These are phyloP conservation scores for Hydropsyche betteni DNA, from an alignment of 2,888 invertebrate genomes.

Conservation along the genomic window DNA sequence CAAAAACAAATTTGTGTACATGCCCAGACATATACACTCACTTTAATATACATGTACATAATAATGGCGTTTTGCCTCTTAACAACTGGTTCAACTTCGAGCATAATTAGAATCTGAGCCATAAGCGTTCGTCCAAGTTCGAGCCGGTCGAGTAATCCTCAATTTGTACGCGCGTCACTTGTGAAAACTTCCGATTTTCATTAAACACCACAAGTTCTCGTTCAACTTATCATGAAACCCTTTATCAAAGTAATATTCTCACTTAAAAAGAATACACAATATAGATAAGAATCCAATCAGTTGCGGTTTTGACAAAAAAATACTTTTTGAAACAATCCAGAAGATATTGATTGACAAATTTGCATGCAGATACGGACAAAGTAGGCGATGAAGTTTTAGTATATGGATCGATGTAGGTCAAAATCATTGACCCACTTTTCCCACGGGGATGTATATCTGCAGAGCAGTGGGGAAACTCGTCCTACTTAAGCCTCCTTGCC, in stretches of 20 bases:
- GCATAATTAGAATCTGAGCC: slow-evolving; percentile 21
- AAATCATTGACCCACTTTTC: slow-evolving; percentile 31
- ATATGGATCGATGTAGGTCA: slow-evolving; percentile 28
- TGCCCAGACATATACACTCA: too few relatives aligned
- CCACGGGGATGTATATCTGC: neutral
- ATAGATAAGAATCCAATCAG: too few relatives aligned
- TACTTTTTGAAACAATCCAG: too few relatives aligned
- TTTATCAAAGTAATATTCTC: neutral
- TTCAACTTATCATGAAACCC: neutral
- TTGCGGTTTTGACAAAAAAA: too few relatives aligned
- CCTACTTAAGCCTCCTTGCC: neutral
- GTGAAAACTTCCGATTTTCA: slow-evolving; percentile 15
- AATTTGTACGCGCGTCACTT: slow-evolving; percentile 7
- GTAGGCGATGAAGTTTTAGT: neutral
- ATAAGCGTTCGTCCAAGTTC: slow-evolving; percentile 1
- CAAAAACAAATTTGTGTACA: too few relatives aligned
- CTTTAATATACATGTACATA: too few relatives aligned
- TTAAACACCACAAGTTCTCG: neutral
- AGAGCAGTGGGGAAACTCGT: slow-evolving; percentile 13
- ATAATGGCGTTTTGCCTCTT: neutral
- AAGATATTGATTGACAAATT: neutral
- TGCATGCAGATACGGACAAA: neutral
- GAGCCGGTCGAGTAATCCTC: slow-evolving; percentile 13
- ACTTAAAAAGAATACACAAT: neutral
- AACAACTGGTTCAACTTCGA: slow-evolving; percentile 12